Evolutionary conservation across 2,797 vertebrate species (phyloP).

Genomic region (Eulemur mongoz): DNA sequence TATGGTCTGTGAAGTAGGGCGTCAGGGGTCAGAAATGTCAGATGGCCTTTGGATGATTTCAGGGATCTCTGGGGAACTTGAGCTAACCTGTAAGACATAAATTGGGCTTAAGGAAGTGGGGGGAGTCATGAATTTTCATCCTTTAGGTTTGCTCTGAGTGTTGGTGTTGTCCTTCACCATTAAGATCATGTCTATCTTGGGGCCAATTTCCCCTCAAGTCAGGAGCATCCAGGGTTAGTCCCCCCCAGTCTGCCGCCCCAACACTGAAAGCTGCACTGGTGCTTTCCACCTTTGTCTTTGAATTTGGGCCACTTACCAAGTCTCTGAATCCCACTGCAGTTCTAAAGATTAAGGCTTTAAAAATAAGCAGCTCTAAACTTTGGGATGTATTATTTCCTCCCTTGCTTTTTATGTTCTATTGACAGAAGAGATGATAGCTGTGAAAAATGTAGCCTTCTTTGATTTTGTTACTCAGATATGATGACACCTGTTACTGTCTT

Average conservation of each 20-base stretch:
- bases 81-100: slow-evolving; percentile 69
- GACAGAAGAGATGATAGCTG: not conserved
- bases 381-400: not conserved
- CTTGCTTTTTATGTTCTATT: not conserved
- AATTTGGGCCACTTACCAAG: not conserved
- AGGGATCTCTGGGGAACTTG: slow-evolving; percentile 75
- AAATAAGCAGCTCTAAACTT: slow-evolving; percentile 44
- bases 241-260: not conserved
- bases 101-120: slow-evolving; percentile 31
- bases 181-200: not conserved
- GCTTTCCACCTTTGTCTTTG: not conserved
- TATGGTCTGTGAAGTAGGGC: slow-evolving; percentile 79
- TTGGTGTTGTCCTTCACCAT: slow-evolving; percentile 48
- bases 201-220: not conserved
- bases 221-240: not conserved
- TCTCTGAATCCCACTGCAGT: not conserved
- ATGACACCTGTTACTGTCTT: slow-evolving; percentile 84
- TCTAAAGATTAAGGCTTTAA: slow-evolving; percentile 31
- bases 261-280: not conserved
- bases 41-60: slow-evolving; percentile 81
- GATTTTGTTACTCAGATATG: not conserved
- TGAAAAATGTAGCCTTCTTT: not conserved
- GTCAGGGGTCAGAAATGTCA: slow-evolving; percentile 85
- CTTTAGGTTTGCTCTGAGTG: slow-evolving; percentile 44
- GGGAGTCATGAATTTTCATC: slow-evolving; percentile 51